Percentiles rank a stretch among this genome's conserved stretches.
Evolutionary conservation across 1,140 invertebrate genomes (phyloP).

Genomic region (Drosophila novamexicana): DNA sequence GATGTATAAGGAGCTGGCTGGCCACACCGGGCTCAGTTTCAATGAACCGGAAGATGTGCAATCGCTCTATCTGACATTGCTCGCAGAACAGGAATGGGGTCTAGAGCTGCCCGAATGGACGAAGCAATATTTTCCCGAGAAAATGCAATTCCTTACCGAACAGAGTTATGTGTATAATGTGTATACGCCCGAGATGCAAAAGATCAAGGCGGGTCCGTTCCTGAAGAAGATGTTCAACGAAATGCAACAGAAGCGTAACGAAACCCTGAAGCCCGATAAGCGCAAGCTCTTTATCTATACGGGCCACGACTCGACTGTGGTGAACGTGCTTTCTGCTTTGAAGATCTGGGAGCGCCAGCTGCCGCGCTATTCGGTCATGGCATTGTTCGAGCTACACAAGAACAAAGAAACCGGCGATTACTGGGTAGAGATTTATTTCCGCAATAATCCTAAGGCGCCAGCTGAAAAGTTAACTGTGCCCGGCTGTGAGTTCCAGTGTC

Average conservation of each 20-base stretch:
- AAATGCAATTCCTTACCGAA: slow-evolving; percentile 86
- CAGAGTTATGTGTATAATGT: slow-evolving; percentile 87
- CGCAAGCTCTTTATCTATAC: slow-evolving; percentile 89
- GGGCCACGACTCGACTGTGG: slow-evolving; percentile 91
- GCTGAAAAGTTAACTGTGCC: slow-evolving; percentile 86
- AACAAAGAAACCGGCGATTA: slow-evolving; percentile 84
- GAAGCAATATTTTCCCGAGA: slow-evolving; percentile 87
- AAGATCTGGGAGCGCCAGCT: slow-evolving; percentile 90
- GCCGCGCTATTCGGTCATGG: slow-evolving; percentile 89
- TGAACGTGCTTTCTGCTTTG: slow-evolving; percentile 88
- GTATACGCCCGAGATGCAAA: slow-evolving; percentile 87
- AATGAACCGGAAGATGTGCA: slow-evolving; percentile 87
- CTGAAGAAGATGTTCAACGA: slow-evolving; percentile 88
- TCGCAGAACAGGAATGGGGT: slow-evolving; percentile 87
- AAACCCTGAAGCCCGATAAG: slow-evolving; percentile 84
- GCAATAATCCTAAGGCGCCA: slow-evolving; percentile 86
- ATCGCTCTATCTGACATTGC: slow-evolving; percentile 87
- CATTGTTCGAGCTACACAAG: slow-evolving; percentile 90
- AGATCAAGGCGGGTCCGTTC: slow-evolving; percentile 87
- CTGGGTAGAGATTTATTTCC: slow-evolving; percentile 87
- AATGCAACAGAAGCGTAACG: slow-evolving; percentile 86
- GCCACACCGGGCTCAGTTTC: slow-evolving; percentile 86
- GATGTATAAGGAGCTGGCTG: slow-evolving; percentile 86
- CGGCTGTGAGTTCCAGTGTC: slow-evolving; percentile 87
- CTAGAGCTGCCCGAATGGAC: slow-evolving; percentile 88